A percentile compares a stretch with the other conserved stretches of the same genome.
Evolutionary conservation across 2,797 vertebrate genomes (phyloP).

Genomic region (Fistularia tabacaria): DNA sequence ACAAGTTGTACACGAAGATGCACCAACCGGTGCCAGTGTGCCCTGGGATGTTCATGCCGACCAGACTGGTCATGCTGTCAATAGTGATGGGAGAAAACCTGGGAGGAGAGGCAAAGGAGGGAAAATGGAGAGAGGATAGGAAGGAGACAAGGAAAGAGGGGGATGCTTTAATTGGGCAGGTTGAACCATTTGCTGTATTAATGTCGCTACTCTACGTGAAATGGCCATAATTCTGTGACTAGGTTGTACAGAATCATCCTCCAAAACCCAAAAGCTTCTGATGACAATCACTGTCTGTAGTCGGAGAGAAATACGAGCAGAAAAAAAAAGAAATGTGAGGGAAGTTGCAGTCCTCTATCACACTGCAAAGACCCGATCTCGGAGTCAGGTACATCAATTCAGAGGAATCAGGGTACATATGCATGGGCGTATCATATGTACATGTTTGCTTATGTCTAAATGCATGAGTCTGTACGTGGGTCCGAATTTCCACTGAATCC

Average conservation of each 20-base stretch:
- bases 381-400: no score
- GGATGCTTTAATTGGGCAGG: conserved; percentile 25
- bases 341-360: no score
- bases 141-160: neutral
- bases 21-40: conserved; percentile 99
- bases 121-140: neutral
- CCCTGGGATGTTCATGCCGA: conserved; percentile 99
- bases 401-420: neutral
- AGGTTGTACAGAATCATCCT: conserved; percentile 1
- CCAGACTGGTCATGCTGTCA: conserved; percentile 99
- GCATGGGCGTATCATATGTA: conserved; percentile 7
- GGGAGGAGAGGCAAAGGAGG: conserved; percentile 31
- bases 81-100: conserved; percentile 99
- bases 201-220: conserved; percentile 29
- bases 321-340: no score
- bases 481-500: conserved; percentile 23
- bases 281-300: neutral
- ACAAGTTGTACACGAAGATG: conserved; percentile 99
- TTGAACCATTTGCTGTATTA: neutral
- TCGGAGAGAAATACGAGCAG: no score
- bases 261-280: conserved; percentile 5
- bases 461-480: conserved; percentile 15
- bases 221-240: conserved; percentile 24
- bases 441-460: conserved; percentile 7
- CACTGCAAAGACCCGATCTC: no score